phyloP scores from a whole-genome alignment of 2,888 invertebrate species.

The Tetragnatha montana region DNA sequence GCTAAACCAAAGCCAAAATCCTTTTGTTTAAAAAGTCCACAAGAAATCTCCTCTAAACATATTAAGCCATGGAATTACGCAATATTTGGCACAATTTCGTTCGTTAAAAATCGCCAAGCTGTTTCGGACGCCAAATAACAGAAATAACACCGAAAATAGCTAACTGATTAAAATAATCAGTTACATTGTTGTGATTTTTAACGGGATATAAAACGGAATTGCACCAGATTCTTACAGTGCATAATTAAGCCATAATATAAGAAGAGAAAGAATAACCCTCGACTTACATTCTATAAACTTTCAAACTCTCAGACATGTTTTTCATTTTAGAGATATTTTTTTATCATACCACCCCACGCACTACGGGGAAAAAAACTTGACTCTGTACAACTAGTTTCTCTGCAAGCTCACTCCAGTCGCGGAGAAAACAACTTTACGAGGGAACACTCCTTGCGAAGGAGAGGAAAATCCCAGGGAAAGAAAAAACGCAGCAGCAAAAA shows the following conservation, averaged over 20 bases:
- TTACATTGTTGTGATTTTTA: too few species aligned
- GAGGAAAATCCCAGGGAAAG: conserved; percentile 12
- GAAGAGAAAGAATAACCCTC: neutral
- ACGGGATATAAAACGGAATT: too few species aligned
- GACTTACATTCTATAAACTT: conserved; percentile 67
- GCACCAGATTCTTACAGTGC: too few species aligned
- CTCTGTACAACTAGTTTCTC: conserved; percentile 37
- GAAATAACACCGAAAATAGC: too few species aligned
- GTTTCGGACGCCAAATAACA: too few species aligned
- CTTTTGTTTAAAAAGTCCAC: too few species aligned
- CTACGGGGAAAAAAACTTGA: neutral
- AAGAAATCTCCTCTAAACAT: too few species aligned
- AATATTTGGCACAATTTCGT: too few species aligned
- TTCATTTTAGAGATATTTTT: conserved; percentile 12
- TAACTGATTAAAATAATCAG: too few species aligned
- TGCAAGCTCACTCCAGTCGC: conserved; percentile 13
- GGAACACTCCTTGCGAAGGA: neutral
- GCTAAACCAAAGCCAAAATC: too few species aligned
- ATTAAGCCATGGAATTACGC: too few species aligned
- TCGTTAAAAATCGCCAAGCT: too few species aligned
- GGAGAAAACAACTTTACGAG: conserved; percentile 19
- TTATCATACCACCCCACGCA: conserved; percentile 18
- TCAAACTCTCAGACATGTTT: conserved; percentile 67
- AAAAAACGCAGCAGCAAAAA: conserved; percentile 9
- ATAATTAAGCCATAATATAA: neutral